A percentile compares a stretch with the other conserved stretches of the same genome.
Evolutionary conservation across 2,797 vertebrate genomes (phyloP).

Genomic region (Pseudotriccus pelzelni): DNA sequence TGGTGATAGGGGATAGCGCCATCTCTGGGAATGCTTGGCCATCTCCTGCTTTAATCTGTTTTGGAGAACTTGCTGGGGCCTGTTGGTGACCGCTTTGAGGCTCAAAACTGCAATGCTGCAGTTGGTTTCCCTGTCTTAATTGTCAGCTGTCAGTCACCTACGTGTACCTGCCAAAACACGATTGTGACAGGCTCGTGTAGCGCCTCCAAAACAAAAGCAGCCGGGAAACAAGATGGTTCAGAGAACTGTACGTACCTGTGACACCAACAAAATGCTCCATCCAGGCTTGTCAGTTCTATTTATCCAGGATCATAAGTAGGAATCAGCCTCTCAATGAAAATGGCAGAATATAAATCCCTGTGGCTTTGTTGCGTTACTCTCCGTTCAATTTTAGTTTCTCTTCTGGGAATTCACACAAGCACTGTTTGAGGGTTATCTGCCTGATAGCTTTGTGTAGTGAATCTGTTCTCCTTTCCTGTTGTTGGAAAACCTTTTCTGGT

Average conservation of each 20-base stretch:
- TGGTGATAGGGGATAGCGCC: neutral
- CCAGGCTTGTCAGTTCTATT: conserved; percentile 32
- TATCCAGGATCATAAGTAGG: neutral
- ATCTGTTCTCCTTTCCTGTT: conserved; percentile 35
- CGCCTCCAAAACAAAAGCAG: neutral
- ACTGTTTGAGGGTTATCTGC: conserved; percentile 3
- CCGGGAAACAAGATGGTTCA: neutral
- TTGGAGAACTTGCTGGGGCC: neutral
- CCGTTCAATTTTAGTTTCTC: neutral
- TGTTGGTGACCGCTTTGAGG: neutral
- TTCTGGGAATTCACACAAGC: conserved; percentile 37
- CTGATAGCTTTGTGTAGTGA: neutral
- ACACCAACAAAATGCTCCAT: neutral
- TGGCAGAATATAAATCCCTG: neutral
- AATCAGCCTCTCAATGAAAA: neutral
- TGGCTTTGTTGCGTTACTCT: neutral
- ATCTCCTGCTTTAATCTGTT: neutral
- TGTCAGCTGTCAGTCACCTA: neutral
- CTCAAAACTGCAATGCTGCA: neutral
- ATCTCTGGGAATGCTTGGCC: neutral
- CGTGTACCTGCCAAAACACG: neutral
- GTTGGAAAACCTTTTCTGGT: neutral
- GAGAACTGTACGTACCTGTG: neutral
- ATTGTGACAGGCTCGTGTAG: neutral
- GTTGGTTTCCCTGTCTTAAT: neutral